Conservation (phyloP, 2,888 invertebrate species). For the Platynereis dumerilii region DNA sequence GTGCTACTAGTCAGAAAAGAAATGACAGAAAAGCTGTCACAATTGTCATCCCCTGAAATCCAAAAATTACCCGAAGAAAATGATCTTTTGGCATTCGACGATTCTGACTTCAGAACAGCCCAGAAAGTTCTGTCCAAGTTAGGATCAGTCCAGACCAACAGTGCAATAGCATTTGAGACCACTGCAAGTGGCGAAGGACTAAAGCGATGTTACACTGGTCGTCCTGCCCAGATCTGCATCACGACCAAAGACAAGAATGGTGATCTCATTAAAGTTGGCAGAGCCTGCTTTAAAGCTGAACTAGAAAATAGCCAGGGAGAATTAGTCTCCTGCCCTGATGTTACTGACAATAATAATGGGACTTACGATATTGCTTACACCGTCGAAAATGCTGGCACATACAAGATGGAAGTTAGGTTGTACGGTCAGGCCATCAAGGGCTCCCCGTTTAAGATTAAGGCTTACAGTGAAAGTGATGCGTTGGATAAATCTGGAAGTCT, state of each 20-base stretch:
- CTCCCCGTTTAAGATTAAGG: slow-evolving; percentile 63
- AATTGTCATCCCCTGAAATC: slow-evolving; percentile 49
- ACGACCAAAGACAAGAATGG: slow-evolving; percentile 61
- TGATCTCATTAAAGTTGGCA: slow-evolving; percentile 59
- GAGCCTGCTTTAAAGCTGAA: slow-evolving; percentile 53
- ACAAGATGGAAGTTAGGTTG: slow-evolving; percentile 60
- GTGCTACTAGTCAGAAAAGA: slow-evolving; percentile 66
- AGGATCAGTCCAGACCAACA: slow-evolving; percentile 60
- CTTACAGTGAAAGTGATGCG: slow-evolving; percentile 49
- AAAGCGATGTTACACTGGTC: slow-evolving; percentile 55
- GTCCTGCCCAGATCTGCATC: slow-evolving; percentile 59
- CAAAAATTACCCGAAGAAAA: slow-evolving; percentile 61
- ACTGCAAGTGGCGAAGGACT: slow-evolving; percentile 63
- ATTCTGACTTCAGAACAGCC: slow-evolving; percentile 50
- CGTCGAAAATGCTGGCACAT: slow-evolving; percentile 60
- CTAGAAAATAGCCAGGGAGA: slow-evolving; percentile 21
- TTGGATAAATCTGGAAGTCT: slow-evolving; percentile 46
- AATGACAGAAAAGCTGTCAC: slow-evolving; percentile 63
- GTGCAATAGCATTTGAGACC: slow-evolving; percentile 62
- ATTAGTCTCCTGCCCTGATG: slow-evolving; percentile 21
- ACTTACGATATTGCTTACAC: slow-evolving; percentile 62
- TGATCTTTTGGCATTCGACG: slow-evolving; percentile 57
- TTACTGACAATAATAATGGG: slow-evolving; percentile 36
- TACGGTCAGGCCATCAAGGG: slow-evolving; percentile 64
- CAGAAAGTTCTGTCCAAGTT: slow-evolving; percentile 52